phyloP scores from a whole-genome alignment of 2,888 invertebrate species.

The Acanthacorydalis orientalis region DNA sequence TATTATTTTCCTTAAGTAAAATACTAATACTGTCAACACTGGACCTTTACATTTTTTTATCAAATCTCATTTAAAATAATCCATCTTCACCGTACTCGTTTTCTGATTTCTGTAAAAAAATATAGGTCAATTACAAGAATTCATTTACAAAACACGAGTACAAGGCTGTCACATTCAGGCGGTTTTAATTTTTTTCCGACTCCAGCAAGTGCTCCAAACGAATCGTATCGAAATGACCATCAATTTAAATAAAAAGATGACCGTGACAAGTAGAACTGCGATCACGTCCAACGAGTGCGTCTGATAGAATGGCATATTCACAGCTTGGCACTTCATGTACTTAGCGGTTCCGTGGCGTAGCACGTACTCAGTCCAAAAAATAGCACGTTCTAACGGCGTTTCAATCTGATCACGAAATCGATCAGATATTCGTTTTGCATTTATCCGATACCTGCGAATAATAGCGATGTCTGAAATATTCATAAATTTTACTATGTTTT shows the following conservation, averaged over 20 bases:
- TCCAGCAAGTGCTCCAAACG: not conserved
- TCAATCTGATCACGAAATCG: not conserved
- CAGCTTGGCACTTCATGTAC: not conserved
- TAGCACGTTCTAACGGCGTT: no score
- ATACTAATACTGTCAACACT: no score
- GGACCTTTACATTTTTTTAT: no score
- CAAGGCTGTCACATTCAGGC: no score
- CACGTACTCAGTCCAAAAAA: no score
- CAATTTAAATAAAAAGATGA: not conserved
- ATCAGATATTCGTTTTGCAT: not conserved
- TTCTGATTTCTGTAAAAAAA: no score
- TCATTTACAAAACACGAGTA: no score
- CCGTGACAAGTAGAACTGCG: not conserved
- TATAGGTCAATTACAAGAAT: no score
- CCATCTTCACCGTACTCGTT: no score
- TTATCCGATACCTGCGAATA: not conserved
- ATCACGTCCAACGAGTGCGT: not conserved
- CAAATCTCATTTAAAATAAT: no score
- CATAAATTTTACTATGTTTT: not conserved
- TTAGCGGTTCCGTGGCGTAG: not conserved
- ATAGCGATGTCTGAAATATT: not conserved
- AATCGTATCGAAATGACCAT: not conserved
- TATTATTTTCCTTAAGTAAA: no score
- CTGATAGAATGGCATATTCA: not conserved
- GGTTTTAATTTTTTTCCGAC: not conserved